phyloP scores from a whole-genome alignment of 2,888 invertebrate genomes.

The Oscheius sp. region DNA sequence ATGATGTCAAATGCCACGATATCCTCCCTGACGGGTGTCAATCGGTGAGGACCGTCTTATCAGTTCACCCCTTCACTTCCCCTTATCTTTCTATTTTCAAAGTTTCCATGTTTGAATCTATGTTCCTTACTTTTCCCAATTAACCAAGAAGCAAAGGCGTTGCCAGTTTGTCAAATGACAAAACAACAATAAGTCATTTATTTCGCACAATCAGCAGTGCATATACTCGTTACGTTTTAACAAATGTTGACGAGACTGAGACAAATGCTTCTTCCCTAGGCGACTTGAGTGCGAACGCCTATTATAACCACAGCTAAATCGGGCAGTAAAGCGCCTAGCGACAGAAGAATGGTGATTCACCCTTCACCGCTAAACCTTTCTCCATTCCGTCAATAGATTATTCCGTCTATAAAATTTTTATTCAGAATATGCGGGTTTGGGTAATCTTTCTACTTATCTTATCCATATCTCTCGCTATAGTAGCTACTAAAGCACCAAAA shows the following conservation, averaged over 20 bases:
- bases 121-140: background rate
- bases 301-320: background rate
- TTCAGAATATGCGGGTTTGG: conserved; percentile 29
- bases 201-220: too few relatives aligned
- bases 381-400: background rate
- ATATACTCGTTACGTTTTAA: too few relatives aligned
- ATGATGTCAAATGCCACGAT: background rate
- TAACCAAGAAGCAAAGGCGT: too few relatives aligned
- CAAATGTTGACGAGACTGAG: background rate
- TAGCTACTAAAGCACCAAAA: background rate
- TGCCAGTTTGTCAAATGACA: too few relatives aligned
- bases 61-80: background rate
- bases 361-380: background rate
- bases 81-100: conserved; percentile 18
- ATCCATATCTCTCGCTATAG: background rate
- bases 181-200: too few relatives aligned
- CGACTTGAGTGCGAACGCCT: background rate
- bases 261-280: conserved; percentile 12
- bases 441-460: conserved; percentile 15
- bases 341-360: conserved; percentile 8
- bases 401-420: background rate
- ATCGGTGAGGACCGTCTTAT: conserved; percentile 9
- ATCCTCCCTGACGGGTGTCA: conserved; percentile 12
- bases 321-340: conserved; percentile 19
- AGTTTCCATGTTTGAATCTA: too few relatives aligned